Percentiles rank a stretch among this genome's conserved stretches.
phyloP scores from a whole-genome alignment of 2,888 invertebrate genomes.

The Catocala sponsa region DNA sequence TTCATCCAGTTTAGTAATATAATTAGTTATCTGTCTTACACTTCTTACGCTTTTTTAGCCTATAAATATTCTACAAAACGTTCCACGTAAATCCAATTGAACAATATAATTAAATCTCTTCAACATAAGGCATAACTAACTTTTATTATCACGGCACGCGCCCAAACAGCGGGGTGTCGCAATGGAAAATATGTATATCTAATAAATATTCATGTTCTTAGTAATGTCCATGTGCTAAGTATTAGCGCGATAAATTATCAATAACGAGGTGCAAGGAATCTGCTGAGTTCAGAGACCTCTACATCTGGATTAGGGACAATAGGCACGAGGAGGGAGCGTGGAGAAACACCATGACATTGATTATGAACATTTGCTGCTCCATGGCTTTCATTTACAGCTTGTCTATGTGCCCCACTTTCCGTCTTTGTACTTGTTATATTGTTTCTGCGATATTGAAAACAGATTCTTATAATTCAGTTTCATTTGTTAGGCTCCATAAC shows the following conservation, averaged over 20 bases:
- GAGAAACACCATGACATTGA: constrained; percentile 60
- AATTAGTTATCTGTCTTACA: too few relatives aligned
- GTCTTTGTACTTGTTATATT: neutral
- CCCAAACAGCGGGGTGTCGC: neutral
- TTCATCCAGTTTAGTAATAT: too few relatives aligned
- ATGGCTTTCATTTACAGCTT: constrained; percentile 42
- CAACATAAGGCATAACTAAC: neutral
- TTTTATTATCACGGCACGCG: neutral
- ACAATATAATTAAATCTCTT: neutral
- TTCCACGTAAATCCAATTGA: too few relatives aligned
- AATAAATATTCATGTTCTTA: constrained; percentile 48
- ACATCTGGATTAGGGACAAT: constrained; percentile 74
- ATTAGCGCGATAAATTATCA: constrained; percentile 65
- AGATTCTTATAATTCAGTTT: neutral
- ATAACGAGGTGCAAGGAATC: constrained; percentile 69
- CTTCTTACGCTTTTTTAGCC: too few relatives aligned
- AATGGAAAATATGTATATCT: constrained; percentile 13
- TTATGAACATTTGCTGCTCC: constrained; percentile 49
- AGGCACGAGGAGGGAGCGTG: constrained; percentile 52
- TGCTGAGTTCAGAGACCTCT: constrained; percentile 68
- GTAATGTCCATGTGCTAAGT: constrained; percentile 46
- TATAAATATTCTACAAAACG: too few relatives aligned
- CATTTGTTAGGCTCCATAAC: too few relatives aligned
- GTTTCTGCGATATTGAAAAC: neutral
- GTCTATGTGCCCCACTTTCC: constrained; percentile 16